Evolutionary conservation across 1,140 invertebrate genomes (phyloP), one percentile per base, ranked within the genome.

Genomic region (Drosophila asahinai): DNA sequence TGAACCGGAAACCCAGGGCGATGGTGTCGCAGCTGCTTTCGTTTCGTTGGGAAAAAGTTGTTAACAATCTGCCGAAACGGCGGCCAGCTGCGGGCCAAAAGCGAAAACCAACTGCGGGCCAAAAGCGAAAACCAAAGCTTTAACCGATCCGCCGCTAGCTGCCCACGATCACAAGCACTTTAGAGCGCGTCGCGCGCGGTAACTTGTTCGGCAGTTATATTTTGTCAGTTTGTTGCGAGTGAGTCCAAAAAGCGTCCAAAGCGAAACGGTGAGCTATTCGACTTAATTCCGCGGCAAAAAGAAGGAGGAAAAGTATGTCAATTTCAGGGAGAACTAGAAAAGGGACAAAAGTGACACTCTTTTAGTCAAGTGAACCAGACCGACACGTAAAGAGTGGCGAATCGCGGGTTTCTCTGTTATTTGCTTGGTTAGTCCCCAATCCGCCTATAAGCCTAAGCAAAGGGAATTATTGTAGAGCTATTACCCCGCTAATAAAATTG

Each of bases 141-240:
- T 86, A 83, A 91, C 76, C 78, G 76, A 55, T 77, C 63, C 66
- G 79, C 72, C 73, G 61, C 64, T 73, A 68, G 78, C 75, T 63
- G 63, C 43, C 60, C 51, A 72, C 83, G 86, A 86, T 92, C 91
- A 92, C 86, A 92, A 92, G 80, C 72, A 92, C 79, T 91, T 92
- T 81, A 58, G 67, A 92, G 86, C 75, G 91, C 82, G 86, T 72
- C 81, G 91, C 81, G 91, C 79, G 77, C 86, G 91, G 91, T 86
- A 38, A 74, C 68, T 40, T 61, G 71, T 73, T 73, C 71, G 55
- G 71, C 38, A 48, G 76, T 77, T 67, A 30, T 52, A 51, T 86
- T 86, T 71, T 48, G 52, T 65, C 61, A 47, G 51, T 19, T 40
- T 57, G 49, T 30, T 43, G 51, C 19, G n/a, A 52, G 43, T 72